These are phyloP conservation scores for Malaclemys terrapin DNA, from an alignment of 2,113 vertebrate genomes.

Conservation along the genomic window DNA sequence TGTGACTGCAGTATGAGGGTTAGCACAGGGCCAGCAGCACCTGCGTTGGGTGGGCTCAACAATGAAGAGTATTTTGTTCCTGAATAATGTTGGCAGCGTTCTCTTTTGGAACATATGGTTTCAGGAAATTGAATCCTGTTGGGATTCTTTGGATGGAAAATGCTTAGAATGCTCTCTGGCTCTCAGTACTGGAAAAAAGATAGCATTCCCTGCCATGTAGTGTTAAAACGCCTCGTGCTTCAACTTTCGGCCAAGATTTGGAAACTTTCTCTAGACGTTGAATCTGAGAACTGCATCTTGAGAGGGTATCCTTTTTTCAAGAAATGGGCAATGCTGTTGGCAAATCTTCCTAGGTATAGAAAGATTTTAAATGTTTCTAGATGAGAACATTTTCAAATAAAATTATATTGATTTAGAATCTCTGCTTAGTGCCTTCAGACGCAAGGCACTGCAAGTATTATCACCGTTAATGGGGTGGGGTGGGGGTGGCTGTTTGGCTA, in stretches of 20 bases:
- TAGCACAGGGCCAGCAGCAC: background rate
- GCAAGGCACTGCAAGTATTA: accelerated
- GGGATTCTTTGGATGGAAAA: constrained; percentile 47
- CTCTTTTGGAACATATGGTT: constrained; percentile 25
- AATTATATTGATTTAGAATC: background rate
- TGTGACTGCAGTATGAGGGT: background rate
- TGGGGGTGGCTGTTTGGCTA: background rate
- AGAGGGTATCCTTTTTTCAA: background rate
- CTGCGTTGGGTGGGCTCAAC: background rate
- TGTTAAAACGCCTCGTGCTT: background rate
- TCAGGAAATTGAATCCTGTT: constrained; percentile 42
- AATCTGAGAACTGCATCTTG: background rate
- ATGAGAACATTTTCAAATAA: background rate
- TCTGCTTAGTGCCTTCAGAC: background rate
- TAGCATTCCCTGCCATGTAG: constrained; percentile 10
- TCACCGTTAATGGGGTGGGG: background rate
- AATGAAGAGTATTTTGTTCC: background rate
- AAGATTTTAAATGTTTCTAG: too few relatives aligned
- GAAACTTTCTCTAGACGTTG: background rate
- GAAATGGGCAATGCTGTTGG: background rate
- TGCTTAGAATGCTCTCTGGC: constrained; percentile 30
- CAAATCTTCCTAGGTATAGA: background rate
- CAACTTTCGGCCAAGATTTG: background rate
- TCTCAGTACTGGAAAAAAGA: constrained; percentile 39
- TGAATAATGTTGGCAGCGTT: constrained; percentile 27